These are phyloP conservation scores for Biston betularia DNA, from an alignment of 2,888 invertebrate species.

Conservation along the genomic window DNA sequence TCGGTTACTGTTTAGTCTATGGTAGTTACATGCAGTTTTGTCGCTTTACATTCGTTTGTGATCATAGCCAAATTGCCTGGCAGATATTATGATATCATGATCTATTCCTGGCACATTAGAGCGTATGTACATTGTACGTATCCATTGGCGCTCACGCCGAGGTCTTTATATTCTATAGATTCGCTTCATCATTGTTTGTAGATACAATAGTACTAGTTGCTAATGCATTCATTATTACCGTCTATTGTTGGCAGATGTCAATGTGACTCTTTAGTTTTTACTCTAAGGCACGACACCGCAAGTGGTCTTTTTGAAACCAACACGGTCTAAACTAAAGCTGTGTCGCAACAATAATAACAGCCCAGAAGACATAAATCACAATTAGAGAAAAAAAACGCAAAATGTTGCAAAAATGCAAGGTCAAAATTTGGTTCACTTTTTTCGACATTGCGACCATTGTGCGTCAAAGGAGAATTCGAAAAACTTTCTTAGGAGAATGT, in stretches of 20 bases:
- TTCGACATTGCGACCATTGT: slow-evolving; percentile 61
- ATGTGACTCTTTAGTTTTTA: slow-evolving; percentile 60
- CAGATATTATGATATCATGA: slow-evolving; percentile 76
- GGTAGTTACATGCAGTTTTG: slow-evolving; percentile 30
- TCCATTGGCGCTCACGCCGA: slow-evolving; percentile 66
- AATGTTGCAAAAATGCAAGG: slow-evolving; percentile 80
- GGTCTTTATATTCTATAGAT: slow-evolving; percentile 68
- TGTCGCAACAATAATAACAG: slow-evolving; percentile 66
- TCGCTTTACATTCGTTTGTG: slow-evolving; percentile 31
- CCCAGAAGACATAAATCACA: slow-evolving; percentile 73
- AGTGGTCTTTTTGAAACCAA: slow-evolving; percentile 79
- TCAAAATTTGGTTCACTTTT: slow-evolving; percentile 61
- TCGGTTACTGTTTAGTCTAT: slow-evolving; percentile 41
- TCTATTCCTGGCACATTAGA: slow-evolving; percentile 73
- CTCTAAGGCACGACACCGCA: slow-evolving; percentile 73
- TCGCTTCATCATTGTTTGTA: slow-evolving; percentile 61
- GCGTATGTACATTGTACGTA: slow-evolving; percentile 61
- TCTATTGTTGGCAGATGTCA: slow-evolving; percentile 56
- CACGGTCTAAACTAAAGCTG: slow-evolving; percentile 51
- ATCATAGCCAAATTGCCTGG: slow-evolving; percentile 60
- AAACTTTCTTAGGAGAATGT: slow-evolving; percentile 71
- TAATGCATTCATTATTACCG: slow-evolving; percentile 67
- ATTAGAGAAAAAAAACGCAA: slow-evolving; percentile 76
- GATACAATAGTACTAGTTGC: slow-evolving; percentile 59
- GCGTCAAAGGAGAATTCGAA: slow-evolving; percentile 64